Evolutionary conservation across 2,797 vertebrate species (phyloP).

Genomic region (Bucorvus abyssinicus): DNA sequence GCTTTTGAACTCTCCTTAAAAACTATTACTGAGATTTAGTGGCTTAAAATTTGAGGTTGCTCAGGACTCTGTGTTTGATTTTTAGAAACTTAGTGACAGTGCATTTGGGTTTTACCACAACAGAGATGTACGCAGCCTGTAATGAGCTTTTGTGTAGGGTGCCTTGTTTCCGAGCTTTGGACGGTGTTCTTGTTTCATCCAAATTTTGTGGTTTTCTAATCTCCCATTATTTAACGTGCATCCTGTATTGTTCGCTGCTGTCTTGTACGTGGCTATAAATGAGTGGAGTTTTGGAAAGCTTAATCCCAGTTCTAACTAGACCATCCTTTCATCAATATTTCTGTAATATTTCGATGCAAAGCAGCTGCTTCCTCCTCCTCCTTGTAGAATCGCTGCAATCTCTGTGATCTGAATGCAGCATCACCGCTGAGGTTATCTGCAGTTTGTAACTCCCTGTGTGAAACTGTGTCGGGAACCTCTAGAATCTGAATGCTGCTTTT

Average conservation of each 20-base stretch:
- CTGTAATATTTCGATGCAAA: neutral
- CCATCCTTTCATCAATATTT: neutral
- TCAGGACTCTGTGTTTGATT: conserved; percentile 29
- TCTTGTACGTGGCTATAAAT: neutral
- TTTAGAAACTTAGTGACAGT: neutral
- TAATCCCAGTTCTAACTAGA: neutral
- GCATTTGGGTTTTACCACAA: neutral
- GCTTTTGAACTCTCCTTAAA: conserved; percentile 75
- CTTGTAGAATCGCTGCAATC: neutral
- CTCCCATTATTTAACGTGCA: neutral
- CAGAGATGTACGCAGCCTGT: neutral
- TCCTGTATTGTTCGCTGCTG: neutral
- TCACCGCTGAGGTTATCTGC: neutral
- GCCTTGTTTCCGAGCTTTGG: neutral
- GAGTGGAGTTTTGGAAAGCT: neutral
- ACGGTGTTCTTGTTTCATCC: neutral
- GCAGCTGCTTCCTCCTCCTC: neutral
- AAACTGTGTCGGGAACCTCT: neutral
- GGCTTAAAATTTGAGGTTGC: conserved; percentile 54
- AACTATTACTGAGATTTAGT: conserved; percentile 70
- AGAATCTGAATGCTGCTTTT: neutral
- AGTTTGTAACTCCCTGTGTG: neutral
- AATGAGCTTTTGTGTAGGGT: neutral
- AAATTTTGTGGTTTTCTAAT: neutral
- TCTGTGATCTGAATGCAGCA: neutral